Evolutionary conservation across 2,113 vertebrate genomes (phyloP), one percentile per base, ranked within the genome.

Genomic region (Bombycilla garrulus): DNA sequence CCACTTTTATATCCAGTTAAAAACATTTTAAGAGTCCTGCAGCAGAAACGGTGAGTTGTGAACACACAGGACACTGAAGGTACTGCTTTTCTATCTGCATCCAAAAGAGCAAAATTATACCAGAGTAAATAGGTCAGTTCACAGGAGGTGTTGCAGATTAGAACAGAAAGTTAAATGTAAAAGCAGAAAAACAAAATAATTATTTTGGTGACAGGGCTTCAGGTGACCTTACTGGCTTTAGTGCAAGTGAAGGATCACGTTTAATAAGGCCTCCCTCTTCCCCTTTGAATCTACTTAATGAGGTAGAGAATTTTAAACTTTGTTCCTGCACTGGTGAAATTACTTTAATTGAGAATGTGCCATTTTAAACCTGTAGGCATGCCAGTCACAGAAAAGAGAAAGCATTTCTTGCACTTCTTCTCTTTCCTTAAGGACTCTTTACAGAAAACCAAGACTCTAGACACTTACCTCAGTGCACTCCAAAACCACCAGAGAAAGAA

Each of bases 201-300:
- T 90, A 40, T 48, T 85, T 84, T 96, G 70, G 25, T 96, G 93
- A 67, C 51, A 86, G 35, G 72, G 62, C 53, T 95, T 25, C 64
- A 94, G 65, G 38, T 86, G 87, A 64, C 95, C 53, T 84, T 65
- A 64, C 0, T 96, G 28, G 38, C 48, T 97, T 96, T 94, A 84
- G 24, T 95, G 78, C 48, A 91, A 88, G 31, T 56, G 80, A 91
- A 95, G 19, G 54, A 78, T 95, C n/a, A 40, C 54, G n/a, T 82
- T 83, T 58, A 73, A 29, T 66, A 86, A 77, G 70, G 80, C 64
- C 76, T 92, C 71, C 47, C 53, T 35, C 47, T 44, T 95, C 28
- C 25, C 70, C 38, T 97, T 92, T 95, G 65, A 93, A 80, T 69
- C 65, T 83, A 64, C 67, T 88, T 85, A 95, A 67, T 84, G 82